Evolutionary conservation across 2,113 vertebrate genomes (phyloP), one percentile per base, ranked within the genome.

Genomic region (Urocolius indicus): DNA sequence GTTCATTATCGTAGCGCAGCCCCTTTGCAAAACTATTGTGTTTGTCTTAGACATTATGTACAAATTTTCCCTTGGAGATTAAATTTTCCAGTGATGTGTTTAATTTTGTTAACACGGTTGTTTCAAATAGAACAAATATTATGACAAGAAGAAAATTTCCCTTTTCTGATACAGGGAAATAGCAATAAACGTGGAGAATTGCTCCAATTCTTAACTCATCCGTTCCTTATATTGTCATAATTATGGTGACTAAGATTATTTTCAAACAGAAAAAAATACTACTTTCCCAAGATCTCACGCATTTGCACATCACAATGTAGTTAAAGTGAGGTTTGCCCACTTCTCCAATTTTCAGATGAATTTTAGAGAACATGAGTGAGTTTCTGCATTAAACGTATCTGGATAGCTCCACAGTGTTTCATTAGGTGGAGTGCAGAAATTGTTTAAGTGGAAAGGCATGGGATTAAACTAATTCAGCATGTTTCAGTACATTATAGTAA

Each of bases 61-160:
- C 91, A 97, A 92, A 97, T 97, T 97, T 98, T 96, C 96, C 97
- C 97, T 93, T 92, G 75, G 98, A 98, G 97, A 98, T 97, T 96
- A 97, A 98, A 97, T 97, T 98, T 98, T 98, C 95, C 95, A 97
- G 96, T 97, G 95, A 89, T 87, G 76, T 97, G 95, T 96, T 98
- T 98, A 94, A 98, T 98, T 97, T 98, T 97, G 94, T 95, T 98
- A 97, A 92, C 77, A 69, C 87, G 94, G 61, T 97, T 96, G 81
- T 90, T 98, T 97, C 89, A 94, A 95, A 97, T 78, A 91, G 89
- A 96, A 95, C 82, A 98, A 98, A 98, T 97, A 97, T 98, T 98
- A 97, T 98, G 96, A 98, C 95, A 97, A 95, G 65, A 77, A 97
- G 91, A 96, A 97, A 95, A 95, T 90, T 79, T 97, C 81, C 84